phyloP scores from a whole-genome alignment of 2,113 vertebrate species.

The Artemisiospiza belli region DNA sequence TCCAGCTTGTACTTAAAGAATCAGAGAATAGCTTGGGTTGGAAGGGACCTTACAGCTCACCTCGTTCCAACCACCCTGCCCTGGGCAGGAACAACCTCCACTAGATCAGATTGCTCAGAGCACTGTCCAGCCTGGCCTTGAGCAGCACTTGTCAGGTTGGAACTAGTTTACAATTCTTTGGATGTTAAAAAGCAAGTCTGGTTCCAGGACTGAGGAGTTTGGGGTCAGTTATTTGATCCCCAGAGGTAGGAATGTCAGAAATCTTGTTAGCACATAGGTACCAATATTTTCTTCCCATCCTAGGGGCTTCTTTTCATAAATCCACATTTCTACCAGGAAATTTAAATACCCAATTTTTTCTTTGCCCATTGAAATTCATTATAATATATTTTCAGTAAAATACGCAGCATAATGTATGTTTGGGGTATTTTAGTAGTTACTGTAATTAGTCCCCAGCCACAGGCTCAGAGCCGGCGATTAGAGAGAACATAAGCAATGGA shows the following conservation, averaged over 20 bases:
- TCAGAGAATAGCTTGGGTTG: neutral
- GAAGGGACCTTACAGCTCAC: neutral
- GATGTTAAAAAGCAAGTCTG: neutral
- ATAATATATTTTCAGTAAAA: constrained; percentile 24
- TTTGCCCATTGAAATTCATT: constrained; percentile 16
- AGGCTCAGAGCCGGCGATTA: neutral
- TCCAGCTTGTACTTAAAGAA: neutral
- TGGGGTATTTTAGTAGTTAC: constrained; percentile 55
- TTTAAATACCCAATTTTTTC: neutral
- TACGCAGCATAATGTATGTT: neutral
- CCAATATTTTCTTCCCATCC: neutral
- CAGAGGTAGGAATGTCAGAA: neutral
- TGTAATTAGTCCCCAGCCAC: constrained; percentile 82
- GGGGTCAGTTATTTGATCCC: neutral
- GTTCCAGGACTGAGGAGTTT: neutral
- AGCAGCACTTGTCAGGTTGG: neutral
- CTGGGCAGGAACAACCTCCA: neutral
- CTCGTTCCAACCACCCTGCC: neutral
- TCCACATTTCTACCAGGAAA: neutral
- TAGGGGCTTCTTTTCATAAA: neutral
- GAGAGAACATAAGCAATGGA: neutral
- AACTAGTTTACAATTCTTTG: neutral
- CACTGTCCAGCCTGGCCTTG: neutral
- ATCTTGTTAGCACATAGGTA: neutral
- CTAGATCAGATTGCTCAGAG: neutral